Evolutionary conservation across 2,113 vertebrate genomes (phyloP).

Genomic region (Albula goreensis): DNA sequence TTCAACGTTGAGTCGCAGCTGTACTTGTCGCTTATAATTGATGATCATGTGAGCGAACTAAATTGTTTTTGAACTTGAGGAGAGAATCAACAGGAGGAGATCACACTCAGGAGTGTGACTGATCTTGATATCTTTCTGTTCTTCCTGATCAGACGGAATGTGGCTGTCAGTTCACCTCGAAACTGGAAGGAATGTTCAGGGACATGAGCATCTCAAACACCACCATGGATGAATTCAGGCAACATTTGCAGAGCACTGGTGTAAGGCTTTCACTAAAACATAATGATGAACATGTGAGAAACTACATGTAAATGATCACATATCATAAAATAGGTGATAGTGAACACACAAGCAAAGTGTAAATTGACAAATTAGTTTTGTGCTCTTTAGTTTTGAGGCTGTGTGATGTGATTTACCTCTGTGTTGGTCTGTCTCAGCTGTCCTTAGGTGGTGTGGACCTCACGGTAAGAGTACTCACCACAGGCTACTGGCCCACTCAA

Average conservation of each 20-base stretch:
- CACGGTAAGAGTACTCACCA: conserved; percentile 92
- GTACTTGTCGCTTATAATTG: no score
- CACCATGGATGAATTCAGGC: conserved; percentile 98
- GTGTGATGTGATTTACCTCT: no score
- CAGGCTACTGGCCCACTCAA: conserved; percentile 96
- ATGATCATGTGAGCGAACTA: no score
- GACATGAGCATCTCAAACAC: conserved; percentile 99
- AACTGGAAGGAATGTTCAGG: conserved; percentile 99
- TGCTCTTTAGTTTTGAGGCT: no score
- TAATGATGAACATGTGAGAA: no score
- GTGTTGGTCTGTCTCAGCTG: conserved; percentile 63
- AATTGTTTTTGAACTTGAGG: no score
- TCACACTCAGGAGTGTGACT: background rate
- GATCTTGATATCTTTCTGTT: background rate
- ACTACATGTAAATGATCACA: no score
- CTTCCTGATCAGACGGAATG: conserved; percentile 84
- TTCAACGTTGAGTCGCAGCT: no score
- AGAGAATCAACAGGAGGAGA: no score
- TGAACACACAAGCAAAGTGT: no score
- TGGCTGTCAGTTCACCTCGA: conserved; percentile 97
- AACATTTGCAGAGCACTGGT: conserved; percentile 92
- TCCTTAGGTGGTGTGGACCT: conserved; percentile 94
- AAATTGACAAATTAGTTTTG: no score
- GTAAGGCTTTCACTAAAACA: conserved; percentile 60
- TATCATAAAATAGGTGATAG: no score